A percentile compares a stretch with the other conserved stretches of the same genome.
Evolutionary conservation across 1,140 invertebrate genomes (phyloP).

Genomic region (Diachasmimorpha longicaudata): DNA sequence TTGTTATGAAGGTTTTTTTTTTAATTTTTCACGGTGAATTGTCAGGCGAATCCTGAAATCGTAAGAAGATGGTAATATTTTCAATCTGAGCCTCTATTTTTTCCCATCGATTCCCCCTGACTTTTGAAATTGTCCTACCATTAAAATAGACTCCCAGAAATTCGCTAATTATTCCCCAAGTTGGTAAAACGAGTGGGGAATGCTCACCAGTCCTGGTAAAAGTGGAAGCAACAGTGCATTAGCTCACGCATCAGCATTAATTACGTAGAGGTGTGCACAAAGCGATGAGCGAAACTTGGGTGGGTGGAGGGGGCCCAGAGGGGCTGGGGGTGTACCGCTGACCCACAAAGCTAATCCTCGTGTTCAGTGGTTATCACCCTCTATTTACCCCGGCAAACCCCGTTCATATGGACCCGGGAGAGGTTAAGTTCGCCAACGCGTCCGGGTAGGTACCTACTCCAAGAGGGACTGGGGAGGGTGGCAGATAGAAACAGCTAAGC

Average conservation of each 20-base stretch:
- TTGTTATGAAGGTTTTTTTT: too few relatives aligned
- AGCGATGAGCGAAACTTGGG: not conserved
- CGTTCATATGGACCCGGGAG: not conserved
- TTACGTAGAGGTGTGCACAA: not conserved
- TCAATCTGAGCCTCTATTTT: too few relatives aligned
- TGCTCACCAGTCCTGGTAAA: not conserved
- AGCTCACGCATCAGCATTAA: conserved; percentile 15
- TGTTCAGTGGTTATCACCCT: conserved; percentile 29
- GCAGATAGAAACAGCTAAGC: not conserved
- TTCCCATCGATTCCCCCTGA: too few relatives aligned
- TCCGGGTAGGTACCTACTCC: not conserved
- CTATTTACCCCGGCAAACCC: conserved; percentile 34
- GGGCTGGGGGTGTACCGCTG: conserved; percentile 8
- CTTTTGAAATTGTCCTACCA: too few relatives aligned
- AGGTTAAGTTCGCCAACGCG: not conserved
- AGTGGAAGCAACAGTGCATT: not conserved
- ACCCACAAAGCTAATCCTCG: conserved; percentile 38
- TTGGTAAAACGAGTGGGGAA: not conserved
- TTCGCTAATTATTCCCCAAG: too few relatives aligned
- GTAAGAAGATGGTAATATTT: too few relatives aligned
- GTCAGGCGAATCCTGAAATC: too few relatives aligned
- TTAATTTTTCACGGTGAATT: too few relatives aligned
- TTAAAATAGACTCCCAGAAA: too few relatives aligned
- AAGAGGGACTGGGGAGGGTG: not conserved
- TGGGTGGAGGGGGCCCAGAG: not conserved